Evolutionary conservation across 2,888 invertebrate species (phyloP), one percentile per base, ranked within the genome.

Genomic region (Glaucopsyche alexis): DNA sequence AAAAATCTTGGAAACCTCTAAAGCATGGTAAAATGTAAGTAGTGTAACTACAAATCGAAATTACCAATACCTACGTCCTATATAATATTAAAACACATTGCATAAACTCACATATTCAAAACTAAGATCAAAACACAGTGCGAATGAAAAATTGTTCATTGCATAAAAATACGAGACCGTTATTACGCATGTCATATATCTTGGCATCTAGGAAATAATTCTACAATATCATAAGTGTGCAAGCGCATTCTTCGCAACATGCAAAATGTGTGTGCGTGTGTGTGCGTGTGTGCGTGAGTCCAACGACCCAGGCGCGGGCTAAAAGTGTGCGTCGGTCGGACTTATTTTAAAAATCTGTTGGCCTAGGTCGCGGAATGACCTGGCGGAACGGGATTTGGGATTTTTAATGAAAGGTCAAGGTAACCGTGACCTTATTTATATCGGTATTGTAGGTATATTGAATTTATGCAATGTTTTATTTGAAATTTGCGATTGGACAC

Each of bases 291-390:
- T 83, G 88, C 84, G 90, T 87, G 84, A 85, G 87, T 86, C 89
- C 91, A 87, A 86, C 87, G 92, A 91, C 91, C 92, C 91, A 29
- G 89, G 88, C 90, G 89, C 91, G 88, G 88, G 90, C 92, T 92
- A 91, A 92, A 92, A 91, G 93, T 91, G 91, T 92, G 91, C 93
- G 91, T 88, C 88, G 88, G 87, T 89, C 91, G 90, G 88, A 90
- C 89, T 93, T 93, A 91, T 92, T 92, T 91, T 91, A 87, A 92
- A 92, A 92, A 91, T 91, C 84, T 85, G 84, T 91, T 93, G 90
- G 87, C 91, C 86, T 90, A 93, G 92, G 92, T 93, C 91, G 85
- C 82, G 88, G 84, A 82, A 80, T 82, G 81, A 80, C 78, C 78
- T 78, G 82, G 81, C 79, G 79, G 29, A 80, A 16, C 60, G 50